Conservation (phyloP, 2,113 vertebrate species). For the Fukomys damarensis region DNA sequence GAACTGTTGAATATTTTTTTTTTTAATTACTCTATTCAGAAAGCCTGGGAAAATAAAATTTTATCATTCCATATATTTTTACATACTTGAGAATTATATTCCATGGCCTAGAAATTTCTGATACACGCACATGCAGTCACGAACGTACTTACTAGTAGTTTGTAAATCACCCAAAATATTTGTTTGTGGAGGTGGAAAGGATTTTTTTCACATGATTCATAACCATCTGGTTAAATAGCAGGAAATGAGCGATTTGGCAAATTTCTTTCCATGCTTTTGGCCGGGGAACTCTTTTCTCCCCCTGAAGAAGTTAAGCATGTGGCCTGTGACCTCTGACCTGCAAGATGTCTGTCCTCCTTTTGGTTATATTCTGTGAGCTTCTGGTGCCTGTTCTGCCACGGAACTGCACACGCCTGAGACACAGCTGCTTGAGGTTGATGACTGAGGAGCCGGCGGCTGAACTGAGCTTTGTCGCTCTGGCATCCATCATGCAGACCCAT, state of each 20-base stretch:
- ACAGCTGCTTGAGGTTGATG: conserved; percentile 42
- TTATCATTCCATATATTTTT: not conserved
- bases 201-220: conserved; percentile 74
- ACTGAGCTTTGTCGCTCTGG: not conserved
- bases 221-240: conserved; percentile 70
- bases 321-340: conserved; percentile 67
- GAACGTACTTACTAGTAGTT: not conserved
- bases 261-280: conserved; percentile 53
- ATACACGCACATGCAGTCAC: not conserved
- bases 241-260: conserved; percentile 77
- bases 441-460: not conserved
- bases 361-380: not conserved
- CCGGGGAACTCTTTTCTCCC: not conserved
- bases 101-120: not conserved
- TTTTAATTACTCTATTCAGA: not conserved
- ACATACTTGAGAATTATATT: not conserved
- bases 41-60: not conserved
- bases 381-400: not conserved
- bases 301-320: conserved; percentile 68
- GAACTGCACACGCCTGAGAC: rapidly evolving
- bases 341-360: not conserved
- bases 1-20: not conserved
- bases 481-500: not conserved
- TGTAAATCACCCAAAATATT: conserved; percentile 68
- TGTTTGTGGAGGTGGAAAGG: conserved; percentile 34